phyloP scores from a whole-genome alignment of 1,140 invertebrate species.

The Formica selysi region DNA sequence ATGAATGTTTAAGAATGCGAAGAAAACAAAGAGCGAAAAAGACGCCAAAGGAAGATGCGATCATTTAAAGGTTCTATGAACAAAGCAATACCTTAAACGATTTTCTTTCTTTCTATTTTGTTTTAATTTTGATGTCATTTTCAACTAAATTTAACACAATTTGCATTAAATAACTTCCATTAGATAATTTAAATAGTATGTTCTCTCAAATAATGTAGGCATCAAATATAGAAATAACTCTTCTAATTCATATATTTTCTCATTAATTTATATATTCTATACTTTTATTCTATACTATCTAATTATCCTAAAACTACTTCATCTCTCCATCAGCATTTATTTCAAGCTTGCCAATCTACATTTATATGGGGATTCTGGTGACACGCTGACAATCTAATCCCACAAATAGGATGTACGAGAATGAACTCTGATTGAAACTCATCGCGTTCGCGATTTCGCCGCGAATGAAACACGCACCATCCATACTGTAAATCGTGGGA shows the following conservation, averaged over 20 bases:
- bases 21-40: background rate
- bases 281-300: background rate
- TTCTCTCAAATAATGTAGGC: background rate
- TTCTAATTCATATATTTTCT: background rate
- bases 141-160: background rate
- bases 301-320: background rate
- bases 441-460: slow-evolving; percentile 26
- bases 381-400: slow-evolving; percentile 37
- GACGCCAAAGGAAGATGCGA: background rate
- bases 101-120: slow-evolving; percentile 1
- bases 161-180: slow-evolving; percentile 22
- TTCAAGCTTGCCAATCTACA: background rate
- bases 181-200: slow-evolving; percentile 20
- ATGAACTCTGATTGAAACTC: slow-evolving; percentile 56
- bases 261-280: background rate
- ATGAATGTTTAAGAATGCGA: slow-evolving; percentile 20
- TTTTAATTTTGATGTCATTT: slow-evolving; percentile 24
- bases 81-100: background rate
- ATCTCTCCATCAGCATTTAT: background rate
- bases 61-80: slow-evolving; percentile 1
- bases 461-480: background rate
- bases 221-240: background rate
- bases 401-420: slow-evolving; percentile 33
- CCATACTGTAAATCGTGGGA: slow-evolving; percentile 38
- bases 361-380: slow-evolving; percentile 3